A percentile compares a stretch with the other conserved stretches of the same genome.
Evolutionary conservation across 1,140 invertebrate genomes (phyloP).

Genomic region (Pantala flavescens): DNA sequence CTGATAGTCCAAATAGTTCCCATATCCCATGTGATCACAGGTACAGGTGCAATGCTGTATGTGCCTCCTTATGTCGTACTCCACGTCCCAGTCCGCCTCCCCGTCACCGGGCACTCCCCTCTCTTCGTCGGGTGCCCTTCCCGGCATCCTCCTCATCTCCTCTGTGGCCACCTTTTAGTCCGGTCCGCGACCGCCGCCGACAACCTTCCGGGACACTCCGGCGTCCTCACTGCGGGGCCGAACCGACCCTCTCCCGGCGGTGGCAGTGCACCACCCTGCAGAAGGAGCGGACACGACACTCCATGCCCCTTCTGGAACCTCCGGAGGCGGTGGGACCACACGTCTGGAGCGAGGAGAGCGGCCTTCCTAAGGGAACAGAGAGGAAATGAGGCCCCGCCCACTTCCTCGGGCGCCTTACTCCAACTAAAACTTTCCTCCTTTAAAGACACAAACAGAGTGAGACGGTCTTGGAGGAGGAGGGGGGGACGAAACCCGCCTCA

Average conservation of each 20-base stretch:
- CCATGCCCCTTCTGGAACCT: too few species aligned
- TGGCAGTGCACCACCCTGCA: too few species aligned
- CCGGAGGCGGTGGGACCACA: too few species aligned
- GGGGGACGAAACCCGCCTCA: not conserved
- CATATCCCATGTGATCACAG: constrained; percentile 84
- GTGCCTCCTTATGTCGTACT: constrained; percentile 69
- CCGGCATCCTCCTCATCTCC: not conserved
- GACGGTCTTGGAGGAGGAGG: not conserved
- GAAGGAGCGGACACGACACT: too few species aligned
- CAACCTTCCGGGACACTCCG: too few species aligned
- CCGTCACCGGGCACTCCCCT: not conserved
- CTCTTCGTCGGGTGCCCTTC: not conserved
- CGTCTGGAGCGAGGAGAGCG: too few species aligned
- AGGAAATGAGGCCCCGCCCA: not conserved
- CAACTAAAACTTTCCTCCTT: constrained; percentile 2
- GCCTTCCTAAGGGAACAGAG: too few species aligned
- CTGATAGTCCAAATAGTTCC: constrained; percentile 77
- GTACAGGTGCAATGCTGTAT: constrained; percentile 76
- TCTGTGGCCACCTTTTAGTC: not conserved
- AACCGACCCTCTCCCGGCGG: too few species aligned
- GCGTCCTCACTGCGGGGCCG: too few species aligned
- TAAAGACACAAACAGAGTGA: not conserved
- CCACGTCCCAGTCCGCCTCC: constrained; percentile 39
- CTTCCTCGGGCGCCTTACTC: not conserved
- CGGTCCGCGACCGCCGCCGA: too few species aligned